Percentiles rank a stretch among this genome's conserved stretches.
Evolutionary conservation across 2,113 vertebrate species (phyloP).

Genomic region (Nipponia nippon): DNA sequence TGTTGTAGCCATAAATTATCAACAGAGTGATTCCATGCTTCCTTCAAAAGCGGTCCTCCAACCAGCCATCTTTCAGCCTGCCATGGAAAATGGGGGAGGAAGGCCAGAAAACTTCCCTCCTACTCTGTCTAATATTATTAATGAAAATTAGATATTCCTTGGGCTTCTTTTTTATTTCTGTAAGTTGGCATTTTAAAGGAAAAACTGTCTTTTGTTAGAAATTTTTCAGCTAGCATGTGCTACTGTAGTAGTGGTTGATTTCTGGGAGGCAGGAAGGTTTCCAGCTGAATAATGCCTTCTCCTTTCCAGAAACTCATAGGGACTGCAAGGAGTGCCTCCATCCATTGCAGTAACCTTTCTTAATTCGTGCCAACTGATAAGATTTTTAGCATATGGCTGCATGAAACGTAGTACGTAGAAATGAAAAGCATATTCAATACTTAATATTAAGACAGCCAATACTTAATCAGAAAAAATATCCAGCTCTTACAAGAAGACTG

Average conservation of each 20-base stretch:
- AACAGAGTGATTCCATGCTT: not conserved
- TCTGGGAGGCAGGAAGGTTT: not conserved
- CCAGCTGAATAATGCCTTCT: not conserved
- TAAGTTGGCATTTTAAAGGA: not conserved
- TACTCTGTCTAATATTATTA: not conserved
- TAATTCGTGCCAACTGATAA: not conserved
- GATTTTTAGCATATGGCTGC: not conserved
- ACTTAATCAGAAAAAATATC: slow-evolving; percentile 15
- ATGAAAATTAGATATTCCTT: not conserved
- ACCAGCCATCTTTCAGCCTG: not conserved
- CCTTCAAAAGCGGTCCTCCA: not conserved
- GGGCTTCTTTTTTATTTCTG: not conserved
- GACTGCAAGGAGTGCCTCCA: not conserved
- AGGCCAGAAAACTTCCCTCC: not conserved
- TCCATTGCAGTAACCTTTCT: not conserved
- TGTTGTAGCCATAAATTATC: not conserved
- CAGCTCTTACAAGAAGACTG: not conserved
- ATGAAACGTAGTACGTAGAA: not conserved
- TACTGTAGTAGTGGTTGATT: not conserved
- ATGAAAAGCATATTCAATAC: slow-evolving; percentile 10
- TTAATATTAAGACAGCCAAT: not conserved
- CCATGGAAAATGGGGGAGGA: not conserved
- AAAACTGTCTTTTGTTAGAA: not conserved
- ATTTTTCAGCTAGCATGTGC: not conserved
- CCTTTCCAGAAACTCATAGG: not conserved